These are phyloP conservation scores for Sciaenops ocellatus DNA, from an alignment of 2,797 vertebrate species.

Conservation along the genomic window DNA sequence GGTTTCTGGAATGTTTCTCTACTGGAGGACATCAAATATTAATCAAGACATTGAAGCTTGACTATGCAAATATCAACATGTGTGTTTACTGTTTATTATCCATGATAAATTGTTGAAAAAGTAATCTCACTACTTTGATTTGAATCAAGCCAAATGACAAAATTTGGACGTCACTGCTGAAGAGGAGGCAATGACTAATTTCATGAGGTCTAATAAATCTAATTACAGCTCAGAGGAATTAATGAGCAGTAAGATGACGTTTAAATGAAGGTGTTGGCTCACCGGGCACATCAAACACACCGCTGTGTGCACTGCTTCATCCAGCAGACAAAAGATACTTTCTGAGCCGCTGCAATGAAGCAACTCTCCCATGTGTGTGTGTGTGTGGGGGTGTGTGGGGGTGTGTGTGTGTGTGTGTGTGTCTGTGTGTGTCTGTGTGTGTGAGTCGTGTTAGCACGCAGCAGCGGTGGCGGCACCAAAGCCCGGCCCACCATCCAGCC, in stretches of 20 bases:
- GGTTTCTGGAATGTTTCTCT: neutral
- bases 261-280: neutral
- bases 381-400: too few relatives aligned
- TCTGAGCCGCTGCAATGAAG: slow-evolving; percentile 21
- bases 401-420: slow-evolving; percentile 18
- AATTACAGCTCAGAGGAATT: slow-evolving; percentile 14
- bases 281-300: neutral
- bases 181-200: neutral
- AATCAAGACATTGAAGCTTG: neutral
- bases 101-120: slow-evolving; percentile 7
- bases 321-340: neutral
- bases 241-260: slow-evolving; percentile 12
- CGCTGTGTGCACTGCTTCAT: neutral
- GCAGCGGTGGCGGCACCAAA: slow-evolving; percentile 1
- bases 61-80: neutral
- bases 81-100: neutral
- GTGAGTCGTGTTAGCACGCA: slow-evolving; percentile 43
- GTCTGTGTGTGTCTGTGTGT: slow-evolving; percentile 21
- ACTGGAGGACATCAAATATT: neutral
- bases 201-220: neutral
- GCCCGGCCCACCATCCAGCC: slow-evolving; percentile 66
- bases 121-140: neutral
- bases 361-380: slow-evolving; percentile 24
- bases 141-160: neutral
- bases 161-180: neutral